Base-by-base conservation (phyloP, 37 sponge, comb jelly and placozoan species). In the Mnemiopsis leidyi region DNA sequence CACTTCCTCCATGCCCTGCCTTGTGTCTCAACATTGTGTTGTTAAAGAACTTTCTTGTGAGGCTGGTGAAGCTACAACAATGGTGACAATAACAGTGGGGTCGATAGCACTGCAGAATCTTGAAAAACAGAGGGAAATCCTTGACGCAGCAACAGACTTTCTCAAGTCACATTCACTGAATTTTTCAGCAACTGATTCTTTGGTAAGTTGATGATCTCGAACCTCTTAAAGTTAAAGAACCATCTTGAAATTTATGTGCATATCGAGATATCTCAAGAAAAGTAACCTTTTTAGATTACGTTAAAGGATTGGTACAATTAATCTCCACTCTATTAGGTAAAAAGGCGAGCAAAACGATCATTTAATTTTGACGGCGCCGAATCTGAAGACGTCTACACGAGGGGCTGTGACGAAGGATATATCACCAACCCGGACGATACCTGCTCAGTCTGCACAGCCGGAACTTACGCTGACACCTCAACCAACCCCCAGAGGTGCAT, bases 381-480 rank as follows among this genome's bases (percentile, higher is more conserved):
- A 13, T 34, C 79, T 32, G 34, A 31, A 34, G 32, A 26, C 36
- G 35, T 13, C 18, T 16, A 0, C 1, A 28, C 20, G 20, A 3
- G 3, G 36, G 26, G 90, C 39, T 32, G 48, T 39, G 26, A 28
- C 9, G 7, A 18, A 13, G 90, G 48, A 0, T 28, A 85, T 16
- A 39, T 85, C 26, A 0, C 23, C 0, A 20, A 40, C 24, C 28
- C 9, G 1, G 61, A 26, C 90, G 61, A 48, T 18, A 48, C 29
- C 40, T 85, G 90, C 24, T 23, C 7, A 3, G 1, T n/a, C 24
- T 85, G 90, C 61, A n/a, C 29, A 40, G 90, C 90, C 1, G 90
- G 90, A 38, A 85, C 90, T 1, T 85, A 85, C 61, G 90, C 90
- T 3, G 26, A 85, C 90, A 20, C 39, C 0, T 2, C 48, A 20